Evolutionary conservation across 1,140 invertebrate genomes (phyloP).

Genomic region (Eriosoma lanigerum): DNA sequence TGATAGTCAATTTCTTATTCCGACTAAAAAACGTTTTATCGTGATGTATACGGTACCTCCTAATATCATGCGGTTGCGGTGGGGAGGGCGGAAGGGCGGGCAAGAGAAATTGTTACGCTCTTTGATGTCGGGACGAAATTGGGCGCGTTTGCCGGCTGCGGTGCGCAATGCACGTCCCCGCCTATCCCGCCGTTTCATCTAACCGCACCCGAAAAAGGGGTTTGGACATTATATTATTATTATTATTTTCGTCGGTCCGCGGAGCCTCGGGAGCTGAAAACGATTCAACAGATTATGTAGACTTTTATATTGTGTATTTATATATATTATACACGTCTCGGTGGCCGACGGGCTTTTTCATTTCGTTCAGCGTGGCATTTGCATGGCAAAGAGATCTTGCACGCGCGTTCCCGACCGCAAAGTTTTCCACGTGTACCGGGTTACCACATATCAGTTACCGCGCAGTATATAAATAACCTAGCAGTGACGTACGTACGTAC

Average conservation of each 20-base stretch:
- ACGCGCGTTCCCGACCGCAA: too few relatives aligned
- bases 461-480: not conserved
- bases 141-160: too few relatives aligned
- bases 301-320: not conserved
- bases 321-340: too few relatives aligned
- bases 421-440: not conserved
- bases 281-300: slow-evolving; percentile 39
- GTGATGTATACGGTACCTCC: too few relatives aligned
- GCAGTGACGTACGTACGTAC: not conserved
- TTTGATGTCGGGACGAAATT: not conserved
- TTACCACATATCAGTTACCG: not conserved
- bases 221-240: not conserved
- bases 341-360: slow-evolving; percentile 32
- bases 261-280: not conserved
- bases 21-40: not conserved
- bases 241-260: slow-evolving; percentile 11
- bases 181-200: not conserved
- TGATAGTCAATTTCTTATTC: slow-evolving; percentile 36
- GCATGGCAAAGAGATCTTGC: slow-evolving; percentile 40
- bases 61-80: not conserved
- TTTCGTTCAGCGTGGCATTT: not conserved
- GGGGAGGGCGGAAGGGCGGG: too few relatives aligned
- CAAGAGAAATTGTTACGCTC: slow-evolving; percentile 8
- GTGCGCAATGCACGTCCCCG: too few relatives aligned
- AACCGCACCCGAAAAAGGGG: not conserved